These are phyloP conservation scores for Parapristionchus giblindavisi DNA, from an alignment of 2,888 invertebrate genomes.

Conservation along the genomic window DNA sequence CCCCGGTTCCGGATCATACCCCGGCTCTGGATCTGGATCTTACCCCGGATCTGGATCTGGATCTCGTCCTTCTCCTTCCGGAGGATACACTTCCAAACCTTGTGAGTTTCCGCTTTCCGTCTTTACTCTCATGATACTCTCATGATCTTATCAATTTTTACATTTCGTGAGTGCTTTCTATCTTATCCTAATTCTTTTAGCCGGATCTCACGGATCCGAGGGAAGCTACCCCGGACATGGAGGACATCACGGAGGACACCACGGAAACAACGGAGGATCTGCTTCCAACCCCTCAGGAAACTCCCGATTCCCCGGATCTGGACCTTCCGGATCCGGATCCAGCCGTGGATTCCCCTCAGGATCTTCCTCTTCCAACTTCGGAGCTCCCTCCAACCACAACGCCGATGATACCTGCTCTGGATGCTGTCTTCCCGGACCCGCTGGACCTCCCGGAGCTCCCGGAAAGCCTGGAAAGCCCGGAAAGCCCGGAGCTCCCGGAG, in stretches of 20 bases:
- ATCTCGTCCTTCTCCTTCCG: slow-evolving; percentile 52
- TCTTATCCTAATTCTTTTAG: too few relatives aligned
- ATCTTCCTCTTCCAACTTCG: not conserved
- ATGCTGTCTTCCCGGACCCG: slow-evolving; percentile 60
- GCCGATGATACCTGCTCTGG: slow-evolving; percentile 54
- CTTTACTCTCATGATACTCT: too few relatives aligned
- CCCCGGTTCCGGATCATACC: not conserved
- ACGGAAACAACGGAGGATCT: not conserved
- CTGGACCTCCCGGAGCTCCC: slow-evolving; percentile 57
- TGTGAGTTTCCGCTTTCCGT: too few relatives aligned
- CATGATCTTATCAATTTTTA: too few relatives aligned
- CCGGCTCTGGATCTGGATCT: not conserved
- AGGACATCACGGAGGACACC: slow-evolving; percentile 18
- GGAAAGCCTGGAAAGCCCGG: slow-evolving; percentile 62
- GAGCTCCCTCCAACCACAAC: slow-evolving; percentile 6
- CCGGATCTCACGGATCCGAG: too few relatives aligned
- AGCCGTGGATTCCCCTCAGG: not conserved
- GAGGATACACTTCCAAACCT: not conserved
- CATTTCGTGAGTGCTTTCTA: too few relatives aligned
- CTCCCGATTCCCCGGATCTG: slow-evolving; percentile 11
- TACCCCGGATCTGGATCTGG: not conserved
- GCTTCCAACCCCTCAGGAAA: slow-evolving; percentile 11
- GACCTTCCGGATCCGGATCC: not conserved
- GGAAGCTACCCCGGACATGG: not conserved
- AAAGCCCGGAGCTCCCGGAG: slow-evolving; percentile 60